A percentile compares a stretch with the other conserved stretches of the same genome.
phyloP scores from a whole-genome alignment of 2,113 vertebrate genomes.

The Zeus faber region DNA sequence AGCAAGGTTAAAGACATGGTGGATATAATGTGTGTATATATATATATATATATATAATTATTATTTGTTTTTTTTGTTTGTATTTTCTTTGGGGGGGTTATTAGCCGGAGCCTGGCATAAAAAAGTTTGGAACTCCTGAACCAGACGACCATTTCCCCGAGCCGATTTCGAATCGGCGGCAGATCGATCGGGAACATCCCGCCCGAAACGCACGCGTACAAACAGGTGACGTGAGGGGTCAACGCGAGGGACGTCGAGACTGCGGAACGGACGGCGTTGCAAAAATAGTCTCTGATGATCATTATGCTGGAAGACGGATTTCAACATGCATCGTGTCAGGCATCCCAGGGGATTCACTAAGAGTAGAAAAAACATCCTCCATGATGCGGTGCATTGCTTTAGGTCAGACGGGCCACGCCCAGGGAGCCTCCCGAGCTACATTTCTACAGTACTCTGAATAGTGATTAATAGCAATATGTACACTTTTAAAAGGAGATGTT shows the following conservation, averaged over 20 bases:
- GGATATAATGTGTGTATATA: too few relatives aligned
- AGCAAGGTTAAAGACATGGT: too few relatives aligned
- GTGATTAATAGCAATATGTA: conserved; percentile 61
- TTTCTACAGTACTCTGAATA: conserved; percentile 65
- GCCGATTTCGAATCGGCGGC: too few relatives aligned
- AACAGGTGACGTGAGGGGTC: neutral
- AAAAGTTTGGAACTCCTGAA: too few relatives aligned
- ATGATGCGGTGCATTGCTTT: conserved; percentile 32
- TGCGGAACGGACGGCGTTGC: conserved; percentile 11
- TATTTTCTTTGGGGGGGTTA: too few relatives aligned
- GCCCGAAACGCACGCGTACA: too few relatives aligned
- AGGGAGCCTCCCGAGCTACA: conserved; percentile 48
- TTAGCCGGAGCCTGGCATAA: too few relatives aligned
- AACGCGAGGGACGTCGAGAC: conserved; percentile 7
- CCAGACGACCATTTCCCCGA: too few relatives aligned
- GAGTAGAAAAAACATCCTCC: conserved; percentile 43
- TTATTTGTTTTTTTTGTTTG: too few relatives aligned
- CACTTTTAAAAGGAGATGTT: conserved; percentile 50
- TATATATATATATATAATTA: too few relatives aligned
- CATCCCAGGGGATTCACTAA: conserved; percentile 44
- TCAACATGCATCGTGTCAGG: conserved; percentile 59
- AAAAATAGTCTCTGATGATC: neutral
- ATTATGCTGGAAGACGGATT: conserved; percentile 62
- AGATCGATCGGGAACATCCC: too few relatives aligned
- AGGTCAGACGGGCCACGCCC: conserved; percentile 35